Percentiles rank a stretch among this genome's conserved stretches.
Evolutionary conservation across 1,140 invertebrate genomes (phyloP).

Genomic region (Parapsyche elsis): DNA sequence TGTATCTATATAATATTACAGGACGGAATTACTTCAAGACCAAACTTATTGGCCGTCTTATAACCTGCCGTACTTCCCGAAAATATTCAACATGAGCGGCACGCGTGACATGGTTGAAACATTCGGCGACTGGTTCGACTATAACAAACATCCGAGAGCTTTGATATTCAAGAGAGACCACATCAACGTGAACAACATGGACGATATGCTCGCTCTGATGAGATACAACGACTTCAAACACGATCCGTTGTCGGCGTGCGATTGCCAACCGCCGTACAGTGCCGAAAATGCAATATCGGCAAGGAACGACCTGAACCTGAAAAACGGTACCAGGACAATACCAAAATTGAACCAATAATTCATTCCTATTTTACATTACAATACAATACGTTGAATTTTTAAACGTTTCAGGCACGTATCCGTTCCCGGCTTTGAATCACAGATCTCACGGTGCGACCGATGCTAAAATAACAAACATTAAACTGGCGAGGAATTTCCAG

Average conservation of each 20-base stretch:
- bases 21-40: constrained; percentile 69
- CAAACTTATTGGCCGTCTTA: constrained; percentile 80
- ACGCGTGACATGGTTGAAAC: constrained; percentile 68
- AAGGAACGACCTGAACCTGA: constrained; percentile 76
- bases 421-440: constrained; percentile 74
- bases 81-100: constrained; percentile 76
- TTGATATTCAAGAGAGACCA: constrained; percentile 74
- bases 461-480: constrained; percentile 69
- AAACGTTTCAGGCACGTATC: constrained; percentile 67
- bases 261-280: constrained; percentile 77
- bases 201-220: constrained; percentile 73
- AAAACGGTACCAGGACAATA: constrained; percentile 67
- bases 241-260: constrained; percentile 76
- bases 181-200: constrained; percentile 67
- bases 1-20: too few relatives aligned
- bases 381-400: too few relatives aligned
- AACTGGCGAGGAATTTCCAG: constrained; percentile 60
- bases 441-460: constrained; percentile 75
- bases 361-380: too few relatives aligned
- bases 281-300: constrained; percentile 79
- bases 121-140: constrained; percentile 80
- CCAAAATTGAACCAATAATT: too few relatives aligned
- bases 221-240: constrained; percentile 80
- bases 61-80: constrained; percentile 76
- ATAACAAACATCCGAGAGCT: constrained; percentile 74